Evolutionary conservation across 2,797 vertebrate species (phyloP).

Genomic region (Caiman crocodilus): DNA sequence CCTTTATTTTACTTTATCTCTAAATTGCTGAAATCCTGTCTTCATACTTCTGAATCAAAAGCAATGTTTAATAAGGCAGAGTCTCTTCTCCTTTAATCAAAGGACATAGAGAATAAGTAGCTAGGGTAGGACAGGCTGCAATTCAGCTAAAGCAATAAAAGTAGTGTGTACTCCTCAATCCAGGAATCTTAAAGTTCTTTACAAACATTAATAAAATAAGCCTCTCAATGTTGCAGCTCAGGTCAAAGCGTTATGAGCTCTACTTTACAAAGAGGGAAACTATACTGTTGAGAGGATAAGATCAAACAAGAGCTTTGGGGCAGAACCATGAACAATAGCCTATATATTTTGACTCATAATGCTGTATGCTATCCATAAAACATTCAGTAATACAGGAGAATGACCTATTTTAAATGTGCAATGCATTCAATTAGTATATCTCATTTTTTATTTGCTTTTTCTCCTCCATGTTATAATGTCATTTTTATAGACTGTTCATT

Average conservation of each 20-base stretch:
- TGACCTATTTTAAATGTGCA: not conserved
- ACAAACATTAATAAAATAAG: not conserved
- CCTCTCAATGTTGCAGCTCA: not conserved
- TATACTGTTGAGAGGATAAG: not conserved
- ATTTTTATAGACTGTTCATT: not conserved
- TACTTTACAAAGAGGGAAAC: not conserved
- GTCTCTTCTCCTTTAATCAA: not conserved
- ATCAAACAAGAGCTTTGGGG: not conserved
- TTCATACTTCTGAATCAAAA: not conserved
- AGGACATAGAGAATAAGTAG: not conserved
- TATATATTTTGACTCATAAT: not conserved
- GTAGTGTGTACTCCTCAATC: not conserved
- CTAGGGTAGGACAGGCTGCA: not conserved
- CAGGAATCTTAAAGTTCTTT: not conserved
- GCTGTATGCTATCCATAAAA: not conserved
- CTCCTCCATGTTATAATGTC: not conserved
- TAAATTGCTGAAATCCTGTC: not conserved
- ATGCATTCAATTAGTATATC: not conserved
- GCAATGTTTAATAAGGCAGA: not conserved
- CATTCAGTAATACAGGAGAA: not conserved
- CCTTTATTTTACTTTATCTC: not conserved
- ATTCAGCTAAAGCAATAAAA: not conserved
- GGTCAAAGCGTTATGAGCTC: not conserved
- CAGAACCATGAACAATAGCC: not conserved
- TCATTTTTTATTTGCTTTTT: not conserved